Evolutionary conservation across 2,888 invertebrate species (phyloP), one percentile per base, ranked within the genome.

Genomic region (Melitaea athalia): DNA sequence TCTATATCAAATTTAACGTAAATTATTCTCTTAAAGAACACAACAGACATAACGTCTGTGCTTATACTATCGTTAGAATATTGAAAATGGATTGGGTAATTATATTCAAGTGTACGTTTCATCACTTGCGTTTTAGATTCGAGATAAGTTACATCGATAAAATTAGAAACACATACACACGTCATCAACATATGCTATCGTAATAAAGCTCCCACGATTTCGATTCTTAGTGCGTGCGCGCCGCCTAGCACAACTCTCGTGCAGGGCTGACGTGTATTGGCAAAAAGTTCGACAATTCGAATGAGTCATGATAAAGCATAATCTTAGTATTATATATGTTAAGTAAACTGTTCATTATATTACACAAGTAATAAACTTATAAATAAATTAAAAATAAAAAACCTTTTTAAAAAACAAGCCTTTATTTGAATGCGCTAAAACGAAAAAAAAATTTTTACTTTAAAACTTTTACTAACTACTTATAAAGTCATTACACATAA

Each of bases 1-100:
- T 50, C 52, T 63, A 50, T 67, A 66, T 66, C 66, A 47, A 42
- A 24, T 24, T 62, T 53, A 17, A 47, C 63, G 53, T 67, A 43
- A 69, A 50, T 61, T 43, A 31, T 69, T 59, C 45, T 42, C 52
- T 59, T 43, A 57, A 7, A 47, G 55, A 55, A 33, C 45, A 52
- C n/a, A 15, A 43, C 15, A 38, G 53, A 55, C 60, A 53, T 38
- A 31, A 45, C 12, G 45, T 42, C 38, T 38, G 38, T 57, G 38
- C 11, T 42, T 57, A 57, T 17, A 14, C 33, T 55, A 33, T 55
- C 31, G 33, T 55, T 31, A 14, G n/a, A 33, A 31, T 7, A 55
- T 33, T 33, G 53, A 33, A 55, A 14, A 53, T 14, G 33, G 14
- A 14, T 14, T 33, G n/a, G 8, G 31, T 55, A 31, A 14, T 33